These are phyloP conservation scores for Euphonia xanthogaster DNA, from an alignment of 2,797 vertebrate genomes.

Conservation along the genomic window DNA sequence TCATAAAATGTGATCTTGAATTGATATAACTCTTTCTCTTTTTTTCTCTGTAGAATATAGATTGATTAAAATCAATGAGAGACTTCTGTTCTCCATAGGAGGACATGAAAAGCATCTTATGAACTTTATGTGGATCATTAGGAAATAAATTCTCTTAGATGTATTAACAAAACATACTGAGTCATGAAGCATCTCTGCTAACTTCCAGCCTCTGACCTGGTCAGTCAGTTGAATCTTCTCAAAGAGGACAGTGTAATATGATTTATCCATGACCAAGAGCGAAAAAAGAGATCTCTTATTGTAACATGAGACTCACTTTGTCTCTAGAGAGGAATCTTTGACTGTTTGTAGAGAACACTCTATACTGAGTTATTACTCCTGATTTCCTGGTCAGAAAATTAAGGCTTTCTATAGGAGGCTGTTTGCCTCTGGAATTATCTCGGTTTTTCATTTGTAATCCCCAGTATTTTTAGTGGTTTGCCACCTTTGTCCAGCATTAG, in stretches of 20 bases:
- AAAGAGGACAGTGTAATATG: neutral
- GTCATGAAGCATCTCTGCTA: neutral
- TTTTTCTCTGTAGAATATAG: neutral
- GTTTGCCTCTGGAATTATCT: neutral
- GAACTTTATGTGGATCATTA: neutral
- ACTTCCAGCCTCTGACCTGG: neutral
- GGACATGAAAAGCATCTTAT: neutral
- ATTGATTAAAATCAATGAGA: constrained; percentile 22
- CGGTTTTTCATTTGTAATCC: neutral
- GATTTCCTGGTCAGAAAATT: neutral
- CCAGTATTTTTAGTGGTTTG: neutral
- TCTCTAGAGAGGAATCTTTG: neutral
- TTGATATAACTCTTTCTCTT: neutral
- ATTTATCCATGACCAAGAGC: neutral
- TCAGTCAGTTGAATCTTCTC: neutral
- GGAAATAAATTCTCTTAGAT: neutral
- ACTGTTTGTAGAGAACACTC: neutral
- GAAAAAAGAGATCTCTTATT: neutral
- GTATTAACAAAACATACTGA: neutral
- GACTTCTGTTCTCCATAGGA: neutral
- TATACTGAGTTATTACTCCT: neutral
- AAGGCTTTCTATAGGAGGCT: neutral
- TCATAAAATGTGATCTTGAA: constrained; percentile 43
- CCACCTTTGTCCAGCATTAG: neutral
- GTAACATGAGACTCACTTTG: neutral